Evolutionary conservation across 1,140 invertebrate genomes (phyloP).

Genomic region (Rhopalosiphum maidis): DNA sequence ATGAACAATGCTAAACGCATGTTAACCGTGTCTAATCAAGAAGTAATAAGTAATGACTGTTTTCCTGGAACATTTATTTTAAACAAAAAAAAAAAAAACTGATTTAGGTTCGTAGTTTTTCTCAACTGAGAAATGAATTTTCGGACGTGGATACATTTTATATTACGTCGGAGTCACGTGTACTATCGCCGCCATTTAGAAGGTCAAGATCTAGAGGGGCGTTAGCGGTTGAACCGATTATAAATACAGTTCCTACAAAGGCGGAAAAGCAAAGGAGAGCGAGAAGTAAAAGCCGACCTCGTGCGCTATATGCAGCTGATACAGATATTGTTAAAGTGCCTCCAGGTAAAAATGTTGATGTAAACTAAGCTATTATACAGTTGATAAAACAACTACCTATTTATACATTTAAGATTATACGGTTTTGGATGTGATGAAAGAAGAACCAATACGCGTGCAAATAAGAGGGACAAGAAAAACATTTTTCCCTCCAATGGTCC

Average conservation of each 20-base stretch:
- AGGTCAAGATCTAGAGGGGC: constrained; percentile 74
- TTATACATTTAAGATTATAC: constrained; percentile 72
- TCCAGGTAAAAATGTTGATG: constrained; percentile 60
- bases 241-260: constrained; percentile 58
- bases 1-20: constrained; percentile 88
- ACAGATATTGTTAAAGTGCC: constrained; percentile 77
- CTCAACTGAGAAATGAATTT: constrained; percentile 88
- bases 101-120: constrained; percentile 83
- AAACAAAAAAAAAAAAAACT: not conserved
- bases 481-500: constrained; percentile 85
- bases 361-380: not conserved
- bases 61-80: not conserved
- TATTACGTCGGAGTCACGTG: constrained; percentile 72
- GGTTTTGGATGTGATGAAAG: constrained; percentile 80
- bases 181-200: constrained; percentile 69
- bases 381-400: not conserved
- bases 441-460: constrained; percentile 81
- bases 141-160: constrained; percentile 91
- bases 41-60: constrained; percentile 68
- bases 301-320: constrained; percentile 79
- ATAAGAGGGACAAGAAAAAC: constrained; percentile 83
- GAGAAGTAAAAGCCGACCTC: constrained; percentile 80
- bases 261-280: constrained; percentile 64
- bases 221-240: constrained; percentile 59
- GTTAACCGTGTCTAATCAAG: constrained; percentile 88